Evolutionary conservation across 2,797 vertebrate genomes (phyloP).

Genomic region (Falco berigora): DNA sequence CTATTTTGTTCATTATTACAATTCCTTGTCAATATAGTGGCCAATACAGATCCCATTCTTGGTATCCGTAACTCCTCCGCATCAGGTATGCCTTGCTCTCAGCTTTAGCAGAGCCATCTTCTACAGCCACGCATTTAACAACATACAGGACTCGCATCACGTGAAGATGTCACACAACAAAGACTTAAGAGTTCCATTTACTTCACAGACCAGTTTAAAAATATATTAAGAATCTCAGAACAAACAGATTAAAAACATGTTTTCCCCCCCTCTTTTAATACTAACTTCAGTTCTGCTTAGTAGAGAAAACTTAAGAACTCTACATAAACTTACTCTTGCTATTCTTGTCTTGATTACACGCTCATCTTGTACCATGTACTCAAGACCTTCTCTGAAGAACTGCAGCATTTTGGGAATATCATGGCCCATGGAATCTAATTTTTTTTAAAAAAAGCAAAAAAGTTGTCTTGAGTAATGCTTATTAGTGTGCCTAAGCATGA

Average conservation of each 20-base stretch:
- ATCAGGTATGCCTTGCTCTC: background rate
- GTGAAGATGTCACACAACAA: background rate
- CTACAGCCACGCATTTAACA: background rate
- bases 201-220: background rate
- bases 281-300: background rate
- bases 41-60: background rate
- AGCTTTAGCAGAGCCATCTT: background rate
- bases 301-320: background rate
- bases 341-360: slow-evolving; percentile 78
- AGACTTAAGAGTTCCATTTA: background rate
- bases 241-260: accelerated
- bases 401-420: slow-evolving; percentile 84
- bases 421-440: slow-evolving; percentile 79
- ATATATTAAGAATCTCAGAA: background rate
- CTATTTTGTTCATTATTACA: background rate
- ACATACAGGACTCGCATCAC: background rate
- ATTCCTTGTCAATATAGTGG: background rate
- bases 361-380: slow-evolving; percentile 79
- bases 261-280: background rate
- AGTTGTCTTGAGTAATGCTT: background rate
- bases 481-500: accelerated
- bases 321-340: slow-evolving; percentile 77
- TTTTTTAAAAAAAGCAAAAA: background rate
- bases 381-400: slow-evolving; percentile 79
- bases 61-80: background rate